phyloP scores from a whole-genome alignment of 2,888 invertebrate genomes.

The Prosapia bicincta region DNA sequence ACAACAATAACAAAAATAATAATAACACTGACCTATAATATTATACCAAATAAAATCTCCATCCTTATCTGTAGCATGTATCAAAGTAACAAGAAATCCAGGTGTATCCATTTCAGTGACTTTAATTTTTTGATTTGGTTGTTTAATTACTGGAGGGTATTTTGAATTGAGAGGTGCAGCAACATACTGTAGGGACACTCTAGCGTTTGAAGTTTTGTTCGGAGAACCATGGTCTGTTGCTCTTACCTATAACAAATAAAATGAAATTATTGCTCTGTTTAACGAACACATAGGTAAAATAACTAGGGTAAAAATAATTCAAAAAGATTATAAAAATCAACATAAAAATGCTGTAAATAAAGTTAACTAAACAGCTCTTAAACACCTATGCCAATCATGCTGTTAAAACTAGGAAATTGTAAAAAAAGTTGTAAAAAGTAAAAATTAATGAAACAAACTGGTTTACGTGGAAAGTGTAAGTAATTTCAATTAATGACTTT shows the following conservation, averaged over 20 bases:
- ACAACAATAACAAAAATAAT: too few relatives aligned
- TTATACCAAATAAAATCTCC: slow-evolving; percentile 85
- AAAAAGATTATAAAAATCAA: too few relatives aligned
- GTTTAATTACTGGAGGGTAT: slow-evolving; percentile 59
- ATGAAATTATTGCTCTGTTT: too few relatives aligned
- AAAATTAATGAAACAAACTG: too few relatives aligned
- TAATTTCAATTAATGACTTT: too few relatives aligned
- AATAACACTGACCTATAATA: slow-evolving; percentile 77
- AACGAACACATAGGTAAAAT: background rate
- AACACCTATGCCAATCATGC: too few relatives aligned
- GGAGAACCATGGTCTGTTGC: slow-evolving; percentile 77
- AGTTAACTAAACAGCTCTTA: too few relatives aligned
- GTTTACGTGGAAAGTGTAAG: too few relatives aligned
- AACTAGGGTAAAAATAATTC: too few relatives aligned
- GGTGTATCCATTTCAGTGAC: slow-evolving; percentile 81
- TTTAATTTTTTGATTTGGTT: slow-evolving; percentile 62
- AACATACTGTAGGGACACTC: slow-evolving; percentile 65
- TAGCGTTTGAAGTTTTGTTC: slow-evolving; percentile 67
- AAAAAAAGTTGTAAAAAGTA: too few relatives aligned
- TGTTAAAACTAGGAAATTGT: too few relatives aligned
- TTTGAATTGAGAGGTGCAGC: slow-evolving; percentile 54
- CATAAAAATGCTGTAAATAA: too few relatives aligned
- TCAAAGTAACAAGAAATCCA: slow-evolving; percentile 78
- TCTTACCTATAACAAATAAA: slow-evolving; percentile 55
- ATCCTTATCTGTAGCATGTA: slow-evolving; percentile 82